Evolutionary conservation across 2,113 vertebrate genomes (phyloP), one percentile per base, ranked within the genome.

Genomic region (Varanus salvator): DNA sequence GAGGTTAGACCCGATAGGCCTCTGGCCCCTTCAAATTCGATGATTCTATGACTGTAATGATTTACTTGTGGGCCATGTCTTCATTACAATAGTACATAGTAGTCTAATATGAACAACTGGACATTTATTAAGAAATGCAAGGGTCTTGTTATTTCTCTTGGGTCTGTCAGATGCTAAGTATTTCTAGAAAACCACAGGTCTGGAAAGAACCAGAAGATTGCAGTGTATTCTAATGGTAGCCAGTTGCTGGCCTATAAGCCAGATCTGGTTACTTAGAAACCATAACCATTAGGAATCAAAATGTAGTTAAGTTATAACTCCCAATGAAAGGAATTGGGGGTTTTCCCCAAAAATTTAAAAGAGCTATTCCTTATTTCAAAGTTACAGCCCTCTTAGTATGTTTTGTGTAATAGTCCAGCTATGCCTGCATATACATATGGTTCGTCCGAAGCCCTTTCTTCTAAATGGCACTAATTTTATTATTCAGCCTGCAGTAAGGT

Each of bases 71-170:
- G 25, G 0, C 15, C 7, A 48, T 23, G 29, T 60, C 4, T 75
- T 57, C 27, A 38, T 80, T 86, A 84, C 80, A 74, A 34, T 3
- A 90, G 69, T 89, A 80, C 87, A 81, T 84, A 69, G 48, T 48
- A 85, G 50, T 87, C 90, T 92, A 23, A 82, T 89, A 76, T 82
- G 69, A 84, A 94, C 8, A 80, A 85, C 66, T 44, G 87, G 89
- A 75, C 44, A 31, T 68, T 84, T 92, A 48, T 17, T 81, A 74
- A 29, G 50, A 19, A 31, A 80, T 90, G 91, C 69, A 69, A 87
- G 87, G 89, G 9, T 71, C 44, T 15, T 38, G 23, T 87, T 52
- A 48, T 48, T 78, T 31, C 25, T 66, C 44, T 69, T 71, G 38
- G 66, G 4, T 71, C 44, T 92, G 64, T 71, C 29, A 88, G 8